Conservation (phyloP, 2,797 vertebrate genomes). For the Acridotheres tristis region DNA sequence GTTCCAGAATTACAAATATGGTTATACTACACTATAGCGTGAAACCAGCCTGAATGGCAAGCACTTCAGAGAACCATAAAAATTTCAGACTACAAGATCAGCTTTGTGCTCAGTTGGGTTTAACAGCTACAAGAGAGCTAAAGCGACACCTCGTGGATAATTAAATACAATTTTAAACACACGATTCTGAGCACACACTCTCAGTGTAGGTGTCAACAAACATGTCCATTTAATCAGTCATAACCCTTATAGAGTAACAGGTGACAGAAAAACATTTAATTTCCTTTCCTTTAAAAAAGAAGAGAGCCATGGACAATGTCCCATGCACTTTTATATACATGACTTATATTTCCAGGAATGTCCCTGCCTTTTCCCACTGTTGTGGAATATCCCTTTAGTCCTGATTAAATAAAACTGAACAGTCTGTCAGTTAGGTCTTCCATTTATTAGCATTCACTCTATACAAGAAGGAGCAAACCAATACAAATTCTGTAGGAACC, state of each 20-base stretch:
- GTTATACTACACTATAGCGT: background rate
- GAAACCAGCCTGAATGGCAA: background rate
- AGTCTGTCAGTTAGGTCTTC: background rate
- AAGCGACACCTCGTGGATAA: slow-evolving; percentile 47
- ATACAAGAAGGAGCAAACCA: background rate
- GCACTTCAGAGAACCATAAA: background rate
- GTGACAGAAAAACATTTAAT: background rate
- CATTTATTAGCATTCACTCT: background rate
- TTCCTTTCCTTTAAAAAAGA: background rate
- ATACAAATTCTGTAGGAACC: background rate
- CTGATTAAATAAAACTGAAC: background rate
- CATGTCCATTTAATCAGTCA: background rate
- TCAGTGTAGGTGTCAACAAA: background rate
- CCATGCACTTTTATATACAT: background rate
- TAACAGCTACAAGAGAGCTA: background rate
- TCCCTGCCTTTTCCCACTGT: background rate
- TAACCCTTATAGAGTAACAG: background rate
- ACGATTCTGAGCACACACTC: background rate
- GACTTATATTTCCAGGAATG: background rate
- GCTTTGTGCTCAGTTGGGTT: background rate
- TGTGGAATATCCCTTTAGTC: background rate
- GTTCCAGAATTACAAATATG: background rate
- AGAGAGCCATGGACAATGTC: background rate
- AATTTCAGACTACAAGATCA: background rate
- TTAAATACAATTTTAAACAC: background rate